Conservation (phyloP, 2,797 vertebrate species). For the Dryobates pubescens region DNA sequence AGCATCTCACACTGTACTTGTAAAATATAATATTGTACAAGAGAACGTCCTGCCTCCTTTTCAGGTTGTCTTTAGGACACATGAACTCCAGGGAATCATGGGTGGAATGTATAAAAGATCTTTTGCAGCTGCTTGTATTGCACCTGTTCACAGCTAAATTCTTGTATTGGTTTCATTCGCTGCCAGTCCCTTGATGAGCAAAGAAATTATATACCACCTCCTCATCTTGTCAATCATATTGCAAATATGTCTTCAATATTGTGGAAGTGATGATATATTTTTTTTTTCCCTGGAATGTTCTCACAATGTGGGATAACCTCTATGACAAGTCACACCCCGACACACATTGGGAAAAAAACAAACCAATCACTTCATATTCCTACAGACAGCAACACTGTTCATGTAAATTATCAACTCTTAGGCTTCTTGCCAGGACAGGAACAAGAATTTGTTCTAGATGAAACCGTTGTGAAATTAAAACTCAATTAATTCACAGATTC, state of each 20-base stretch:
- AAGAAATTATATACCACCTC: conserved; percentile 49
- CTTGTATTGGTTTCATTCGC: conserved; percentile 62
- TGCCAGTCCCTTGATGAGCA: conserved; percentile 45
- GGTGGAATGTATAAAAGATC: conserved; percentile 57
- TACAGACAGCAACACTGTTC: neutral
- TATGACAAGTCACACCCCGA: neutral
- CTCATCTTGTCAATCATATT: conserved; percentile 62
- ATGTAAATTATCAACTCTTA: neutral
- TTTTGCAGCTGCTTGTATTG: conserved; percentile 62
- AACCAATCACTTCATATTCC: neutral
- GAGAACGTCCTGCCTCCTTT: conserved; percentile 6
- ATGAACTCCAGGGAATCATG: conserved; percentile 41
- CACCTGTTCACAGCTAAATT: conserved; percentile 69
- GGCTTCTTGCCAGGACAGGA: neutral
- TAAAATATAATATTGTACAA: conserved; percentile 47
- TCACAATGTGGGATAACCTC: conserved; percentile 5
- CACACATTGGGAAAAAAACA: neutral
- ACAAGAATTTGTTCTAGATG: neutral
- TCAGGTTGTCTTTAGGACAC: conserved; percentile 68
- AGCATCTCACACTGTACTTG: conserved; percentile 18
- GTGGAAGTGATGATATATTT: neutral
- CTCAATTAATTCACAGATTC: neutral
- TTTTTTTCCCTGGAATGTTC: neutral
- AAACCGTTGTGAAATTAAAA: neutral
- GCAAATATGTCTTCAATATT: conserved; percentile 32